Evolutionary conservation across 64 coral and sea anemone genomes (phyloP), one percentile per base, ranked within the genome.

Genomic region (Pocillopora verrucosa): DNA sequence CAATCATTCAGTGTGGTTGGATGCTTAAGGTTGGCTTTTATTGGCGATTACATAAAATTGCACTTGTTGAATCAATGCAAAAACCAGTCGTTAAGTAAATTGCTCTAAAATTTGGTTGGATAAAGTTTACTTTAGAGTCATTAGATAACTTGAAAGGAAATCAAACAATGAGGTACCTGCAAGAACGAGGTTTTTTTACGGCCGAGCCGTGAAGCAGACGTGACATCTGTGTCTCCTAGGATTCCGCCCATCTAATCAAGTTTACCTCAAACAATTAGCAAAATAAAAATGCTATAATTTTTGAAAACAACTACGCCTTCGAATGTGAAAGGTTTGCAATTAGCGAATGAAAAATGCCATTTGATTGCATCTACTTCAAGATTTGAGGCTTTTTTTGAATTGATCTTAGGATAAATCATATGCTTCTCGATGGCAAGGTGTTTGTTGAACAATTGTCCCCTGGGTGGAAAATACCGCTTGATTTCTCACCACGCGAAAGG

Each of bases 151-250:
- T 36, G 10, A 62, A 81, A 77, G 58, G 30, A 34, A 62, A 81
- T 58, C 19, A 34, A 62, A 81, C 78, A 63, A 81, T 61, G 5
- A 81, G 36, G 61, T 81, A 63, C 79, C 79, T 81, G 59, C 9
- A 16, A 58, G 61, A 35, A 62, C 78, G 25, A 62, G 78, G 78
- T 16, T 80, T 62, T 80, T 62, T 80, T 13, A 61, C 13, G 61
- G 62, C 58, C 59, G 16, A 81, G 35, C 0, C 5, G 19, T 30
- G 11, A 80, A 80, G 16, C 13, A 67, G 64, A 0, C n/a, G 15
- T 11, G 56, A 60, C 77, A 79, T 79, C 77, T 79, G 59, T 62
- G 79, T 81, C 16, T 25, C 59, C 36, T 81, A 36, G 79, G n/a
- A 63, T 13, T 17, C 20, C 59, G 79, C 59, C 79, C 79, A 81